Conservation (phyloP, 1,140 invertebrate species). For the Drosophila kikkawai region DNA sequence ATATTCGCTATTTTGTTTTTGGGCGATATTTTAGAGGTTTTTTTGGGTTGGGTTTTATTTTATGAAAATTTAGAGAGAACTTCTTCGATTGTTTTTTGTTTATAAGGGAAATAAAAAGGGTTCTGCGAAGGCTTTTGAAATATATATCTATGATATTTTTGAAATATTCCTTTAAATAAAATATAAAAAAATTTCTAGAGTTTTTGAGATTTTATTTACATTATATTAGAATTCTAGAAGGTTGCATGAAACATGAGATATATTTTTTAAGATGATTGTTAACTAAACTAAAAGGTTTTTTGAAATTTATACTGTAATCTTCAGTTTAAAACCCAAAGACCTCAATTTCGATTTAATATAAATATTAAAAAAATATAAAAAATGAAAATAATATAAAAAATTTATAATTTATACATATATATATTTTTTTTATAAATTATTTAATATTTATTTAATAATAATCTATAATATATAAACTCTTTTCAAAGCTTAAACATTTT, state of each 20-base stretch:
- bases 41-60: no score
- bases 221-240: no score
- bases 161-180: no score
- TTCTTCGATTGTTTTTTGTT: not conserved
- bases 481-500: not conserved
- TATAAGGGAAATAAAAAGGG: not conserved
- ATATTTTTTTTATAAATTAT: no score
- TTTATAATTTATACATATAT: no score
- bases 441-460: no score
- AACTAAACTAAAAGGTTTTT: not conserved
- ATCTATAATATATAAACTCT: not conserved
- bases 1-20: not conserved
- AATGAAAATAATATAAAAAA: no score
- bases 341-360: not conserved
- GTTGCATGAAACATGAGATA: no score
- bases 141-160: not conserved
- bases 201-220: no score
- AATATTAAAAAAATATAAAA: no score
- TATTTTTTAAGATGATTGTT: not conserved
- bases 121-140: not conserved
- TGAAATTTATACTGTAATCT: not conserved
- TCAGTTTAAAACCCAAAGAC: not conserved
- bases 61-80: not conserved
- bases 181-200: no score
- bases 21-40: not conserved